These are phyloP conservation scores for Ceratoteleas bidentatus DNA, from an alignment of 1,140 invertebrate genomes.

Conservation along the genomic window DNA sequence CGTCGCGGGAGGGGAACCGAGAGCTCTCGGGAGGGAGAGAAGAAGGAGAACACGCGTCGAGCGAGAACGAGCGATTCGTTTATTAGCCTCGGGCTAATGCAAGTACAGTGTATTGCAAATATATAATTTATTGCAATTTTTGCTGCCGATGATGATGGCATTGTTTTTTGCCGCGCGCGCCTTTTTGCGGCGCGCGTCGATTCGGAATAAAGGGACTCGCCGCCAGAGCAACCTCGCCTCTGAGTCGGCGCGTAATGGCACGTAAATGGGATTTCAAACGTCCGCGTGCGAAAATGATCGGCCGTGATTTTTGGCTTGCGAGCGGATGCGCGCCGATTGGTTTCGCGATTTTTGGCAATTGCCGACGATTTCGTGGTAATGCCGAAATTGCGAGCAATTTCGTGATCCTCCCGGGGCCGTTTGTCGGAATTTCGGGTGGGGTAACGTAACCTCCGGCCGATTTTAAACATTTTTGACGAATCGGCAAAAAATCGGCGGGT, in stretches of 20 bases:
- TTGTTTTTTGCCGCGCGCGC: constrained; percentile 23
- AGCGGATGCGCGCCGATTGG: background rate
- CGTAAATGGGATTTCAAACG: constrained; percentile 14
- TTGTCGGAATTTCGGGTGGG: no score
- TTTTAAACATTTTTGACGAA: no score
- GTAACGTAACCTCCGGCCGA: no score
- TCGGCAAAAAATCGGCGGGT: background rate
- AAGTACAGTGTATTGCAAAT: constrained; percentile 53
- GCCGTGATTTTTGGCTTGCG: background rate
- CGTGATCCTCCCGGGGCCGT: background rate
- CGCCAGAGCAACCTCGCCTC: no score
- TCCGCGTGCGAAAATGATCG: background rate
- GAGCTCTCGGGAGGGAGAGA: constrained; percentile 8
- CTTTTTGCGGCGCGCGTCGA: constrained; percentile 16
- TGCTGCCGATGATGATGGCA: constrained; percentile 27
- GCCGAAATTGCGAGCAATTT: constrained; percentile 4
- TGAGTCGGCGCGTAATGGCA: constrained; percentile 11
- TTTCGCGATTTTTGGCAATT: background rate
- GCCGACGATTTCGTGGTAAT: constrained; percentile 2
- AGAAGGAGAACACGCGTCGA: constrained; percentile 18
- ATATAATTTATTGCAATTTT: constrained; percentile 59
- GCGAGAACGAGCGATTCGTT: constrained; percentile 47
- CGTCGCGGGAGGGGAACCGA: constrained; percentile 44
- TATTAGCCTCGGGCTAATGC: constrained; percentile 46
- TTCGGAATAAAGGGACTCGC: background rate